phyloP scores from a whole-genome alignment of 2,797 vertebrate genomes.

The Fratercula arctica region DNA sequence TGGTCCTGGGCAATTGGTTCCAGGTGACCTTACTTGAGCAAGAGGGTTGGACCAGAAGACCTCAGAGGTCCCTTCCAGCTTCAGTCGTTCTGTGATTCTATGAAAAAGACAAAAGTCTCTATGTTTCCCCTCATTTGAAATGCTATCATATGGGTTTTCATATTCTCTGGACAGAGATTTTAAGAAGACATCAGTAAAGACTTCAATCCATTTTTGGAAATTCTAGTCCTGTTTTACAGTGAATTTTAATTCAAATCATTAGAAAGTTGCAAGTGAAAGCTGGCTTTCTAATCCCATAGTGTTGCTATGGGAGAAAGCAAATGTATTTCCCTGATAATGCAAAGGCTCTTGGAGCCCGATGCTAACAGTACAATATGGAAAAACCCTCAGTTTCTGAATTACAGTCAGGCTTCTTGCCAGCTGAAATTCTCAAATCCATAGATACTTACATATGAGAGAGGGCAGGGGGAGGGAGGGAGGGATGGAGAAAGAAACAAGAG shows the following conservation, averaged over 20 bases:
- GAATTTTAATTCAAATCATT: conserved; percentile 3
- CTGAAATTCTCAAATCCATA: neutral
- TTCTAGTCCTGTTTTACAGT: neutral
- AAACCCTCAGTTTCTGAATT: neutral
- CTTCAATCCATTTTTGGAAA: neutral
- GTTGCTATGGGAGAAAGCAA: neutral
- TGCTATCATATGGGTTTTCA: neutral
- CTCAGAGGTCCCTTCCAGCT: neutral
- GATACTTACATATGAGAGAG: neutral
- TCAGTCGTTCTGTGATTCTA: neutral
- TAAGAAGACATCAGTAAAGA: neutral
- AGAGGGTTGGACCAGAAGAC: neutral
- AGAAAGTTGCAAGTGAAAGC: neutral
- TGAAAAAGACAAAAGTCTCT: neutral
- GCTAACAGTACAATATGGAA: neutral
- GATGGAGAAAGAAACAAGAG: neutral
- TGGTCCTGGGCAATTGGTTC: neutral
- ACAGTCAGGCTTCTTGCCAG: neutral
- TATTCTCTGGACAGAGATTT: neutral
- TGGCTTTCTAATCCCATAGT: neutral
- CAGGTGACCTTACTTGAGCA: neutral
- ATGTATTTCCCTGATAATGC: neutral
- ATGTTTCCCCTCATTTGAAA: neutral
- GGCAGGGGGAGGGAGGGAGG: neutral
- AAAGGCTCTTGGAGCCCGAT: neutral